These are phyloP conservation scores for Lepidurus arcticus DNA, from an alignment of 1,140 invertebrate species.

Conservation along the genomic window DNA sequence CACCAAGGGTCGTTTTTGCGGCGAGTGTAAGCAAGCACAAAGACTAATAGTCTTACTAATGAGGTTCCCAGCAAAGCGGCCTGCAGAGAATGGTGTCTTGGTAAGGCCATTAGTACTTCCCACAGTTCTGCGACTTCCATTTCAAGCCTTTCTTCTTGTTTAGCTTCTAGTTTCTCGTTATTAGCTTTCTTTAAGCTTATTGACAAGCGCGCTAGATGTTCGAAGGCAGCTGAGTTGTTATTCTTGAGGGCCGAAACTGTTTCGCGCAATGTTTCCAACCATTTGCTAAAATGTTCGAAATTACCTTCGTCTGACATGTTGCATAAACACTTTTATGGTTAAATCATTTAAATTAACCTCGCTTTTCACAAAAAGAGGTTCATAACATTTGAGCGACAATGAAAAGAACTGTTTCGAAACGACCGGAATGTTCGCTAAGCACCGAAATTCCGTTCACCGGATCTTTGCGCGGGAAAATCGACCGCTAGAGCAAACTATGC, in stretches of 20 bases:
- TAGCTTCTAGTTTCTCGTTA: background rate
- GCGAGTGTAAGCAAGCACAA: background rate
- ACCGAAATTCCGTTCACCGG: background rate
- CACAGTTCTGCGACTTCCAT: slow-evolving; percentile 4
- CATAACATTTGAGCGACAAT: background rate
- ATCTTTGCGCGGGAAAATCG: background rate
- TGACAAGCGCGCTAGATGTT: background rate
- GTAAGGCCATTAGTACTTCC: background rate
- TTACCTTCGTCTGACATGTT: background rate
- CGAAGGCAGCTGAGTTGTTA: background rate
- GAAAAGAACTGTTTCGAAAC: background rate
- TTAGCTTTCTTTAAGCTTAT: background rate
- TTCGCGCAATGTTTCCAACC: background rate
- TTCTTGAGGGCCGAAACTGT: background rate
- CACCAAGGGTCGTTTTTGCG: background rate
- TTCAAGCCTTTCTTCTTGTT: slow-evolving; percentile 19
- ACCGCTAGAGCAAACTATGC: background rate
- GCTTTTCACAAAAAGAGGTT: background rate
- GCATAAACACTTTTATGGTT: background rate
- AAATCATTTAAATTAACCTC: background rate
- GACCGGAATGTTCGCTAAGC: background rate
- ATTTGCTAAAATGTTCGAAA: background rate
- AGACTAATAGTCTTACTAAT: slow-evolving; percentile 8
- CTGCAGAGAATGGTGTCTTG: background rate
- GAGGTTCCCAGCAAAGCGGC: background rate